Conservation (phyloP, 2,113 vertebrate genomes). For the Dasypus novemcinctus region DNA sequence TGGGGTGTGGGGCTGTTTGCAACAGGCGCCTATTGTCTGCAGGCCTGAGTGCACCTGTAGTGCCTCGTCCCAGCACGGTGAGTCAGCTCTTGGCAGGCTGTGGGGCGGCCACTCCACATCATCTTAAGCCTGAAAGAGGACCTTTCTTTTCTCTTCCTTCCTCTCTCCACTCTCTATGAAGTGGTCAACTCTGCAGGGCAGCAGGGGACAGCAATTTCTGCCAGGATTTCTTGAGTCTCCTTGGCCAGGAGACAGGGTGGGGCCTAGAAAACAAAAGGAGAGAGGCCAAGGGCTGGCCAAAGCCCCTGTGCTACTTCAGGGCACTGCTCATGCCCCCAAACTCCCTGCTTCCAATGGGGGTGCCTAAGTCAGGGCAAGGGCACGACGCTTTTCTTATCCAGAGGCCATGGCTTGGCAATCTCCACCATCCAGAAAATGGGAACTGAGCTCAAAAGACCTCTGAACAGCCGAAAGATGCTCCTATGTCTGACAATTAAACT, state of each 20-base stretch:
- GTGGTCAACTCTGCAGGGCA: constrained; percentile 72
- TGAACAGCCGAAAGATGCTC: not conserved
- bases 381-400: not conserved
- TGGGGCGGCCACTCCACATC: constrained; percentile 62
- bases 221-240: constrained; percentile 66
- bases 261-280: constrained; percentile 55
- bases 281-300: not conserved
- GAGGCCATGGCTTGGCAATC: not conserved
- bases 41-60: constrained; percentile 67
- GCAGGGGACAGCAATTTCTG: constrained; percentile 56
- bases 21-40: constrained; percentile 72
- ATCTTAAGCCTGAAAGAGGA: constrained; percentile 69
- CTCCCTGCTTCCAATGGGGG: not conserved
- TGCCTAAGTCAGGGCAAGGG: not conserved
- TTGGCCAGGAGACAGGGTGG: constrained; percentile 64
- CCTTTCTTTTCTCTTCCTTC: constrained; percentile 75
- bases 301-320: not conserved
- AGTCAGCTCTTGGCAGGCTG: constrained; percentile 72
- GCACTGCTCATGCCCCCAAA: not conserved
- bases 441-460: not conserved
- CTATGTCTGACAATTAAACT: not conserved
- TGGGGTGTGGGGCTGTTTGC: constrained; percentile 12
- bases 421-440: not conserved
- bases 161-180: constrained; percentile 60
- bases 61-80: constrained; percentile 58